Evolutionary conservation across 2,888 invertebrate species (phyloP), one percentile per base, ranked within the genome.

Genomic region (Lepeophtheirus nordmannii): DNA sequence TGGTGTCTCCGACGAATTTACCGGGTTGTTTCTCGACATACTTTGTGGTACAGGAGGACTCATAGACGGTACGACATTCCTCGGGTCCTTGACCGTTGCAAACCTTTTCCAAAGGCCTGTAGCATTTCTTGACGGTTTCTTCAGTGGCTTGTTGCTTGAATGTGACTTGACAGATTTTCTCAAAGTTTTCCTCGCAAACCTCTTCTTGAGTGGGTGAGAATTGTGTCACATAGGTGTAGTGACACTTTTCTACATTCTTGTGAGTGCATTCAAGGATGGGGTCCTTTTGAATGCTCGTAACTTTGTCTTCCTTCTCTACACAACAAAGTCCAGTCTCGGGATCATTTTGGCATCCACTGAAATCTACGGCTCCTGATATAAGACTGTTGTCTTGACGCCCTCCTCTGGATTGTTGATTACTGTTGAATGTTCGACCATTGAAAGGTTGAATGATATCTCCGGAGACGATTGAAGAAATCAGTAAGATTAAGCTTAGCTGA

Each of bases 1-100:
- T 62, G 41, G 62, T 62, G 62, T 62, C 62, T 11, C 39, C 62
- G 2, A 62, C 62, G 17, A 62, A 62, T 39, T 65, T 58, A 62
- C 62, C 62, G 46, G 62, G 65, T 58, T 65, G 65, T 58, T 65
- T 65, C 65, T 65, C 65, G 20, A 65, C 38, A 37, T 65, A 65
- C 10, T 58, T 65, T 12, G 65, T 65, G 37, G 65, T 65, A 37
- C 65, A 65, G 39, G 65, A 57, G 5, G 65, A 65, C 38, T 65
- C 65, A 23, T 65, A 65, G 39, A 65, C 58, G 57, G 65, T 65
- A 10, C 58, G n/a, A 23, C 65, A 65, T 20, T 58, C 65, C 38
- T 65, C 65, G 37, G 57, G 58, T 14, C 65, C 65, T 30, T 65
- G 65, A 17, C 65, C 65, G 58, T 65, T 65, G 39, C 65, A 65